Conservation (phyloP, 2,888 invertebrate genomes). For the Dryobotodes eremita region DNA sequence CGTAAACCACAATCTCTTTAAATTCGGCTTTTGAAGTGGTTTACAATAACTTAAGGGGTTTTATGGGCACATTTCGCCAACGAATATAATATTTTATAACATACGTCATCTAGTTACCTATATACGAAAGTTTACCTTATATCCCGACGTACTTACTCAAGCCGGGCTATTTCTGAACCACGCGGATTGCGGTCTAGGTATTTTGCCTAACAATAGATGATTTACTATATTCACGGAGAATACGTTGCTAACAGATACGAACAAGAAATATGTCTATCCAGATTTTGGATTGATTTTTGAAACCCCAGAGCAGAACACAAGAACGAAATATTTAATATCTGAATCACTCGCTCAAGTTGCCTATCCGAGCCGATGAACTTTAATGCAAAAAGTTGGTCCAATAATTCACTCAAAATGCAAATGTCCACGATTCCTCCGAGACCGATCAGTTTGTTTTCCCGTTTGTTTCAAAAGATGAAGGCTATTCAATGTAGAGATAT, state of each 20-base stretch:
- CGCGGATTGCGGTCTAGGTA: slow-evolving; percentile 77
- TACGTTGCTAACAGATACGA: slow-evolving; percentile 60
- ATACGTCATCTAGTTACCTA: slow-evolving; percentile 70
- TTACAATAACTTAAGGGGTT: slow-evolving; percentile 72
- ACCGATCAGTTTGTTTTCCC: slow-evolving; percentile 60
- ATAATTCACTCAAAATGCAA: slow-evolving; percentile 83
- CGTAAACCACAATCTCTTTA: slow-evolving; percentile 55
- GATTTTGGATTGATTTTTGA: slow-evolving; percentile 25
- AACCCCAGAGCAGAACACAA: slow-evolving; percentile 55
- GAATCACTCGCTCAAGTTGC: slow-evolving; percentile 71
- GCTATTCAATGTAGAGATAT: slow-evolving; percentile 12
- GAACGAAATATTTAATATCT: slow-evolving; percentile 68
- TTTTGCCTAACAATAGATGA: slow-evolving; percentile 80
- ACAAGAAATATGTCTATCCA: slow-evolving; percentile 25
- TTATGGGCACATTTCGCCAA: slow-evolving; percentile 77
- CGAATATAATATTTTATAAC: slow-evolving; percentile 65
- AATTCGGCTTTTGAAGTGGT: slow-evolving; percentile 58
- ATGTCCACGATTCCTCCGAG: slow-evolving; percentile 73
- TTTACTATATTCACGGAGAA: slow-evolving; percentile 69
- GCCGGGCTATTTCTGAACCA: slow-evolving; percentile 81
- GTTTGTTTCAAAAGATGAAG: slow-evolving; percentile 30
- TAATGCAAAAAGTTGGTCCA: slow-evolving; percentile 83
- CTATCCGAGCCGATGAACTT: slow-evolving; percentile 72
- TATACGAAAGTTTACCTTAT: slow-evolving; percentile 71
- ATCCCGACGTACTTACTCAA: slow-evolving; percentile 76